phyloP scores from a whole-genome alignment of 2,113 vertebrate genomes.

The Protobothrops mucrosquamatus region DNA sequence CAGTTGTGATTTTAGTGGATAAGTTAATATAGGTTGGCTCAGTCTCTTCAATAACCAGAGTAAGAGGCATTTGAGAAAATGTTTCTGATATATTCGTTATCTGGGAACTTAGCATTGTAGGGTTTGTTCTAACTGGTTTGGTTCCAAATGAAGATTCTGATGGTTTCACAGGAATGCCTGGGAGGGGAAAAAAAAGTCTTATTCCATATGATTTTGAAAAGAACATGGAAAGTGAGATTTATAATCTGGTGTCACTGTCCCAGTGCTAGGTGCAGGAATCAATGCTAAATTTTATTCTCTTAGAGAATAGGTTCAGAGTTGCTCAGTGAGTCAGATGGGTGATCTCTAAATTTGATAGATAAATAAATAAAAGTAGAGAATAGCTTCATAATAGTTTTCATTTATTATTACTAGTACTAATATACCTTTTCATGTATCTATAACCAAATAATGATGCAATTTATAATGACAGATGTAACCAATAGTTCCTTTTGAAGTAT shows the following conservation, averaged over 20 bases:
- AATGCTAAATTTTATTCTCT: background rate
- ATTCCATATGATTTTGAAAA: background rate
- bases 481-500: background rate
- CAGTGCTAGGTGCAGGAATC: background rate
- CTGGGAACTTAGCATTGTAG: conserved; percentile 33
- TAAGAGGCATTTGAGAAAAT: conserved; percentile 36
- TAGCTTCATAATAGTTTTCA: background rate
- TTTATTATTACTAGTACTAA: background rate
- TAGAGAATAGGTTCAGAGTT: background rate
- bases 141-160: conserved; percentile 68
- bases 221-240: background rate
- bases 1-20: conserved; percentile 33
- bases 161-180: conserved; percentile 75
- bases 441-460: background rate
- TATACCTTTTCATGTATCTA: background rate
- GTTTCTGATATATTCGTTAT: background rate
- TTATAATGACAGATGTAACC: background rate
- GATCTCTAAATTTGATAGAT: background rate
- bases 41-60: conserved; percentile 31
- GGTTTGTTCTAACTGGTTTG: conserved; percentile 39
- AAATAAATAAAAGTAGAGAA: background rate
- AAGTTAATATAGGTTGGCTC: background rate
- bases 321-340: background rate
- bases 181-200: conserved; percentile 41
- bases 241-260: background rate